A percentile compares a stretch with the other conserved stretches of the same genome.
phyloP scores from a whole-genome alignment of 2,797 vertebrate genomes.

The Myotis myotis region DNA sequence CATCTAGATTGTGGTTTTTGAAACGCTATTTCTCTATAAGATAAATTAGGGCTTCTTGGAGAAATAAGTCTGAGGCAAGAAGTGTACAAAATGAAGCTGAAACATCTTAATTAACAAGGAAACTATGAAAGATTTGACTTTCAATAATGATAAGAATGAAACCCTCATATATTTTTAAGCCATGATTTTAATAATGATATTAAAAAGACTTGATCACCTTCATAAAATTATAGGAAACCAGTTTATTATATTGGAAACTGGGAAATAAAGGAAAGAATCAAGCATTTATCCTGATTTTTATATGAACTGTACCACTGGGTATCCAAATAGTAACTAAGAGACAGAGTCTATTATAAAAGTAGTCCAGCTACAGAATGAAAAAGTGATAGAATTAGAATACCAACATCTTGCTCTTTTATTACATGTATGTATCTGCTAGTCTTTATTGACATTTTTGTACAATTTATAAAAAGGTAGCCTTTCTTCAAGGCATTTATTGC shows the following conservation, averaged over 20 bases:
- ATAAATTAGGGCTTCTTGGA: background rate
- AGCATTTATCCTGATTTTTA: background rate
- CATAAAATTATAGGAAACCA: background rate
- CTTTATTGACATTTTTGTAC: background rate
- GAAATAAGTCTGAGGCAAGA: background rate
- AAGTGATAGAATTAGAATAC: background rate
- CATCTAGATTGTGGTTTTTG: background rate
- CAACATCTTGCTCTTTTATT: background rate
- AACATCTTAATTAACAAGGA: background rate
- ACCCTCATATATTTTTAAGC: background rate
- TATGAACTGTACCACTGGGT: background rate
- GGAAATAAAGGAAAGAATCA: background rate
- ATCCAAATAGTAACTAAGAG: background rate
- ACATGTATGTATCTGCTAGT: background rate
- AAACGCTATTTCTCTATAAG: background rate
- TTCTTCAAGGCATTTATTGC: background rate
- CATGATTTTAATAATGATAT: slow-evolving; percentile 1
- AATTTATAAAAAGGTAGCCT: background rate
- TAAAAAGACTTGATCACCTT: background rate
- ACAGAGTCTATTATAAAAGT: background rate
- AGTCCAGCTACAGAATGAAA: background rate
- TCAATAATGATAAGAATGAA: background rate
- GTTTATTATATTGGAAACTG: background rate
- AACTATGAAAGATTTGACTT: background rate
- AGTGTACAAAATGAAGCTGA: background rate